Evolutionary conservation across 2,113 vertebrate genomes (phyloP).

Genomic region (Panurus biarmicus): DNA sequence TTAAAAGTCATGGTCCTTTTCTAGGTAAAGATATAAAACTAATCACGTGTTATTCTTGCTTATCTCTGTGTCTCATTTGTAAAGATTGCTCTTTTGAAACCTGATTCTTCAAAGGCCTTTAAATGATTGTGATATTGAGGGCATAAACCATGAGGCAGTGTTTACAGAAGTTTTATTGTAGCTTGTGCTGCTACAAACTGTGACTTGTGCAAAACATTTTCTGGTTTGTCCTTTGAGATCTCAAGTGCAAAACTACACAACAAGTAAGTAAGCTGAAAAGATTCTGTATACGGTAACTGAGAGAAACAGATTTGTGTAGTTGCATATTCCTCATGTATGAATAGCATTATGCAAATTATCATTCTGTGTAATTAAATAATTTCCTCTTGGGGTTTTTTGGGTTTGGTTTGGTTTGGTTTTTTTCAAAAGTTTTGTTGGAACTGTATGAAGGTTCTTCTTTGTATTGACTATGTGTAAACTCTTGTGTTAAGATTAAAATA

Average conservation of each 20-base stretch:
- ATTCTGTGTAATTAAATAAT: not conserved
- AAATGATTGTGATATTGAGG: not conserved
- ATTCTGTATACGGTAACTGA: not conserved
- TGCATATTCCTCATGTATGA: not conserved
- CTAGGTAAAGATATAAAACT: not conserved
- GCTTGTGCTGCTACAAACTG: constrained; percentile 36
- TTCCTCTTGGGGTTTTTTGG: not conserved
- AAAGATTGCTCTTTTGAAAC: constrained; percentile 30
- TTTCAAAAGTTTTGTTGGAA: not conserved
- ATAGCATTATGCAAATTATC: not conserved
- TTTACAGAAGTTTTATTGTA: constrained; percentile 44
- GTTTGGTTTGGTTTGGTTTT: not conserved
- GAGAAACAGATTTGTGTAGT: not conserved
- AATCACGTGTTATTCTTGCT: not conserved
- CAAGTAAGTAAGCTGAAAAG: not conserved
- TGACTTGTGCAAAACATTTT: constrained; percentile 40
- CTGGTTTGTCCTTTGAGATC: constrained; percentile 29
- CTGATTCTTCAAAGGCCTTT: constrained; percentile 49
- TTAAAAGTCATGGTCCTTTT: not conserved
- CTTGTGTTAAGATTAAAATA: not conserved
- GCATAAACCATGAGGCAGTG: constrained; percentile 37
- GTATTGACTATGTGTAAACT: not conserved
- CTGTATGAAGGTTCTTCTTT: not conserved
- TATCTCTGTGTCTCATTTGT: not conserved
- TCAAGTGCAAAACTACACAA: constrained; percentile 4